These are phyloP conservation scores for Panulirus ornatus DNA, from an alignment of 1,140 invertebrate species.

Conservation along the genomic window DNA sequence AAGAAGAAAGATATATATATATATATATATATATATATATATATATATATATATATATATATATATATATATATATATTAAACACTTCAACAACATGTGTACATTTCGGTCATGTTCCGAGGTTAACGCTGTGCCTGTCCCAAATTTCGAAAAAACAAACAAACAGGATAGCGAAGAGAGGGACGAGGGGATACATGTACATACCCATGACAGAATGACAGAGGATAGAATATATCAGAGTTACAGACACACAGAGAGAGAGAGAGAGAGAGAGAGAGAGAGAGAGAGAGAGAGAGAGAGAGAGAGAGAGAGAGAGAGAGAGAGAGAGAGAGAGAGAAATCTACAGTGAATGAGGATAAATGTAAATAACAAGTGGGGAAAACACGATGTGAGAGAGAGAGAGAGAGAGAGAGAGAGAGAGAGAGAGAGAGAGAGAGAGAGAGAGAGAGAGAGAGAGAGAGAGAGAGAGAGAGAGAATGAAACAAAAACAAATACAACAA, in stretches of 20 bases:
- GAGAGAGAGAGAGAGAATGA: neutral
- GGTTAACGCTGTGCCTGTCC: neutral
- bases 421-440: neutral
- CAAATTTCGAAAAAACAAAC: too few relatives aligned
- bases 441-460: neutral
- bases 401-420: neutral
- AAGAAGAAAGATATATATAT: too few relatives aligned
- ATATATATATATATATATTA: neutral
- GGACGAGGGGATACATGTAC: too few relatives aligned
- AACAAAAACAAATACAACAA: neutral
- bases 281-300: slow-evolving; percentile 25
- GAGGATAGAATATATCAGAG: too few relatives aligned
- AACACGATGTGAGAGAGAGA: neutral
- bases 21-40: neutral
- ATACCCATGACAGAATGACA: too few relatives aligned
- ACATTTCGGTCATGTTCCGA: neutral
- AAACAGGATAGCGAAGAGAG: too few relatives aligned
- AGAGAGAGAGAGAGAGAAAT: neutral
- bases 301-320: slow-evolving; percentile 3
- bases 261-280: slow-evolving; percentile 27
- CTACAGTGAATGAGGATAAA: neutral
- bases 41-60: neutral
- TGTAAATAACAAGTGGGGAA: neutral
- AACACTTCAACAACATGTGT: neutral
- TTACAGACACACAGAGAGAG: neutral